Conservation (phyloP, 23 tunicate species). For the Ciona savignyi region DNA sequence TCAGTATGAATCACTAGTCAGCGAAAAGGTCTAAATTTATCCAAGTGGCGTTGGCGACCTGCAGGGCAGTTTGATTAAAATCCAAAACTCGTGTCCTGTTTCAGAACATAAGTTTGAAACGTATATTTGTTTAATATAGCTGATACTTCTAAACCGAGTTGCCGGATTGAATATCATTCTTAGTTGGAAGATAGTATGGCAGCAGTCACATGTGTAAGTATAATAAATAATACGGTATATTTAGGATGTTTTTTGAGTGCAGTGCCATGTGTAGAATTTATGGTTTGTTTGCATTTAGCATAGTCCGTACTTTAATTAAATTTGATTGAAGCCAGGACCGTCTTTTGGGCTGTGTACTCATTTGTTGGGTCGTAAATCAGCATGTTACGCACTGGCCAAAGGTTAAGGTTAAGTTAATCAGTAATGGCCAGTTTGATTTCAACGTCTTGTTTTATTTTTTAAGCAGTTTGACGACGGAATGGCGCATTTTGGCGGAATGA, state of each 20-base stretch:
- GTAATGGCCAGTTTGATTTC: neutral
- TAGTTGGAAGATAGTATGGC: constrained; percentile 3
- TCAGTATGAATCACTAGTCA: neutral
- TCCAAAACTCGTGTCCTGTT: neutral
- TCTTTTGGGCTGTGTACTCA: neutral
- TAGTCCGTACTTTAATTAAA: neutral
- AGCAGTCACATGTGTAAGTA: constrained; percentile 18
- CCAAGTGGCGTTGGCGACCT: neutral
- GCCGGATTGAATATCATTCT: too few species aligned
- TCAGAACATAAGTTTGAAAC: neutral
- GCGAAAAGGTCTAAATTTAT: neutral
- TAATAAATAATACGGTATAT: neutral
- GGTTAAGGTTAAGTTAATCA: constrained; percentile 3
- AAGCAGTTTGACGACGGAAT: constrained; percentile 77
- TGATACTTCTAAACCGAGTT: too few species aligned
- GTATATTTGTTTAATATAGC: too few species aligned
- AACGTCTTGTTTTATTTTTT: constrained; percentile 5
- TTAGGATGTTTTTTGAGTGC: neutral
- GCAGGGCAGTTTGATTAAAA: neutral
- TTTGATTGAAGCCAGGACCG: neutral
- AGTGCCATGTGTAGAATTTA: neutral
- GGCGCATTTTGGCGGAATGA: constrained; percentile 72
- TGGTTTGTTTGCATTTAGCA: neutral
- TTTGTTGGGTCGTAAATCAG: neutral
- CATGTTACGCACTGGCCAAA: neutral